Conservation (phyloP, 2,797 vertebrate species). For the Hemitrygon akajei region DNA sequence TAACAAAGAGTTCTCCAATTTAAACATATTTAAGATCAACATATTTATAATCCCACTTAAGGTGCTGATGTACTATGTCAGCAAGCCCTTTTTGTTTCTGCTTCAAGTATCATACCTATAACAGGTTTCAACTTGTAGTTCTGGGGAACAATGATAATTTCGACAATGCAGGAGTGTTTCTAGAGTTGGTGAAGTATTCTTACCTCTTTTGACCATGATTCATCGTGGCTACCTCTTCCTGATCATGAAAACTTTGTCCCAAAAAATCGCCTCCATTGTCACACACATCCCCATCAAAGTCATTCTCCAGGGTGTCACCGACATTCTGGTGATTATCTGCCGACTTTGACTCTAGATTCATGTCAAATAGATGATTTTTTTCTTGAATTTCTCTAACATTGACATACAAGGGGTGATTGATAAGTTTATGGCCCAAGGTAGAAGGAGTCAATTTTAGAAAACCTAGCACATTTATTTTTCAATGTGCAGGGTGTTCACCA, state of each 20-base stretch:
- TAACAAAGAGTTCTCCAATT: neutral
- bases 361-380: constrained; percentile 75
- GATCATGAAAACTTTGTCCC: constrained; percentile 30
- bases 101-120: neutral
- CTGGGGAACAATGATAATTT: neutral
- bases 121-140: neutral
- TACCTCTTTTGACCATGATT: constrained; percentile 41
- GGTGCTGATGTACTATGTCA: neutral
- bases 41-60: neutral
- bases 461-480: too few relatives aligned
- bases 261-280: constrained; percentile 43
- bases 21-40: neutral
- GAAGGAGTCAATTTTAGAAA: too few relatives aligned
- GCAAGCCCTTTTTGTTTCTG: neutral
- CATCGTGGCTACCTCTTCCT: constrained; percentile 38
- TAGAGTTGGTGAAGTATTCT: constrained; percentile 22
- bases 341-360: constrained; percentile 58
- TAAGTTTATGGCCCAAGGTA: too few relatives aligned
- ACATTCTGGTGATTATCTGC: constrained; percentile 56
- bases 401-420: too few relatives aligned
- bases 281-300: constrained; percentile 64
- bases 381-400: constrained; percentile 78
- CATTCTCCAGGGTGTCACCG: constrained; percentile 46
- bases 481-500: too few relatives aligned
- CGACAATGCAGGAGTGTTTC: neutral